These are phyloP conservation scores for Steromphala cineraria DNA, from an alignment of 2,888 invertebrate species.

Conservation along the genomic window DNA sequence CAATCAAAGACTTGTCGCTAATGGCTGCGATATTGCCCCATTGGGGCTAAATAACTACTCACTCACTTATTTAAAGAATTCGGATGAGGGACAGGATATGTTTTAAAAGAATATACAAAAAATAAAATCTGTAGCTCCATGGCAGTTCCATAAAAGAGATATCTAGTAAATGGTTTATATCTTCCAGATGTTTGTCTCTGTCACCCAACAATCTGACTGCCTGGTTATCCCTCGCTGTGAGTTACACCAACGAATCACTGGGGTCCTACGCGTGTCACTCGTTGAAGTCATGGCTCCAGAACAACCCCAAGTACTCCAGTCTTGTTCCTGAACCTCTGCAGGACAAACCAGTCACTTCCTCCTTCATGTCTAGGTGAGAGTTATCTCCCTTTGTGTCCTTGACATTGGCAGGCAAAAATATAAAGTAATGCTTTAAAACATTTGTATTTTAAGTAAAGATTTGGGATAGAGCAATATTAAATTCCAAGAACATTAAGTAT, in stretches of 20 bases:
- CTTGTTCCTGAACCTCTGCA: slow-evolving; percentile 77
- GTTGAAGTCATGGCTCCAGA: slow-evolving; percentile 79
- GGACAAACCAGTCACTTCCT: slow-evolving; percentile 57
- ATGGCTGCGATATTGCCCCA: too few species aligned
- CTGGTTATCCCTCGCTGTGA: slow-evolving; percentile 92
- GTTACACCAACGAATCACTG: slow-evolving; percentile 96
- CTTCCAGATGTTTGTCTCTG: slow-evolving; percentile 82
- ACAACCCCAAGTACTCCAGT: slow-evolving; percentile 88
- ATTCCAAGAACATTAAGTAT: too few species aligned
- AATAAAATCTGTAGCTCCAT: not conserved
- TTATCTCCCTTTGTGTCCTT: too few species aligned
- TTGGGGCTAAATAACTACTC: too few species aligned
- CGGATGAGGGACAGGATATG: too few species aligned
- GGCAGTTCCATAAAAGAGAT: not conserved
- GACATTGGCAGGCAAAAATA: too few species aligned
- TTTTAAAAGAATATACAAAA: not conserved
- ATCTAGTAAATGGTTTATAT: not conserved
- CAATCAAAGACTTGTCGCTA: too few species aligned
- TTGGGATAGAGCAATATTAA: too few species aligned
- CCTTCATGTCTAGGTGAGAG: slow-evolving; percentile 70
- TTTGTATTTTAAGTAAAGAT: too few species aligned
- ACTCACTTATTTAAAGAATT: too few species aligned
- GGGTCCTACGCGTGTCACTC: slow-evolving; percentile 91
- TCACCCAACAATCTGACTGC: slow-evolving; percentile 88
- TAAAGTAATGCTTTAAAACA: too few species aligned